Percentiles rank a stretch among this genome's conserved stretches.
Conservation (phyloP, 2,797 vertebrate genomes). For the Helicolenus hilgendorfi region DNA sequence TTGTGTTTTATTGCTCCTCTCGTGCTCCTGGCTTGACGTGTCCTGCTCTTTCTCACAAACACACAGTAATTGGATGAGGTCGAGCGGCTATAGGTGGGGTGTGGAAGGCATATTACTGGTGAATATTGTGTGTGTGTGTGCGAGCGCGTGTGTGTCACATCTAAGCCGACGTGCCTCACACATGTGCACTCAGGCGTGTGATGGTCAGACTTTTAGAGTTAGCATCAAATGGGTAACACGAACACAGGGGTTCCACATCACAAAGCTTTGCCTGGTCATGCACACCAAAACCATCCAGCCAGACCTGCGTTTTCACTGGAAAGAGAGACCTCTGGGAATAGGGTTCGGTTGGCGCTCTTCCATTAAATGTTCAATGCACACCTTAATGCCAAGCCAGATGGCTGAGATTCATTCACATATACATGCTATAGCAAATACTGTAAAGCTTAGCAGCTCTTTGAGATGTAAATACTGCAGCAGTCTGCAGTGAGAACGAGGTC, state of each 20-base stretch:
- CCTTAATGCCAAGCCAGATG: constrained; percentile 71
- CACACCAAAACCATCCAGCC: constrained; percentile 69
- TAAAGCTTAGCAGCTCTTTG: constrained; percentile 43
- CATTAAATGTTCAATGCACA: constrained; percentile 71
- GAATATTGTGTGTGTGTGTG: constrained; percentile 67
- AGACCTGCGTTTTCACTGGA: constrained; percentile 72
- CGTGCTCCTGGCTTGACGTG: constrained; percentile 83
- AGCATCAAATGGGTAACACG: constrained; percentile 87
- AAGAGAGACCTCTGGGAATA: constrained; percentile 66
- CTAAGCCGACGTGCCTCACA: constrained; percentile 85
- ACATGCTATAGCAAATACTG: constrained; percentile 24
- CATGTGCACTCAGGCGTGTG: constrained; percentile 88
- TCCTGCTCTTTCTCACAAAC: constrained; percentile 91
- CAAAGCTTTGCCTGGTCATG: constrained; percentile 81
- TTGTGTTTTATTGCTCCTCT: constrained; percentile 84
- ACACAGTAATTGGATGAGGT: constrained; percentile 90
- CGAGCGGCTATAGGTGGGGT: constrained; percentile 78
- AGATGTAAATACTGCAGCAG: constrained; percentile 48
- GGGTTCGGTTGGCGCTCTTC: constrained; percentile 48
- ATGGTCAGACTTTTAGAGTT: constrained; percentile 88
- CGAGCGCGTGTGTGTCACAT: constrained; percentile 74
- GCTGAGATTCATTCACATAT: constrained; percentile 51
- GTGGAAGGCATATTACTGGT: constrained; percentile 79
- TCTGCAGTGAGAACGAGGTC: neutral
- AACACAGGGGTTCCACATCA: constrained; percentile 78